Base-by-base conservation (phyloP, 2,797 vertebrate genomes). In the Scleropages formosus region DNA sequence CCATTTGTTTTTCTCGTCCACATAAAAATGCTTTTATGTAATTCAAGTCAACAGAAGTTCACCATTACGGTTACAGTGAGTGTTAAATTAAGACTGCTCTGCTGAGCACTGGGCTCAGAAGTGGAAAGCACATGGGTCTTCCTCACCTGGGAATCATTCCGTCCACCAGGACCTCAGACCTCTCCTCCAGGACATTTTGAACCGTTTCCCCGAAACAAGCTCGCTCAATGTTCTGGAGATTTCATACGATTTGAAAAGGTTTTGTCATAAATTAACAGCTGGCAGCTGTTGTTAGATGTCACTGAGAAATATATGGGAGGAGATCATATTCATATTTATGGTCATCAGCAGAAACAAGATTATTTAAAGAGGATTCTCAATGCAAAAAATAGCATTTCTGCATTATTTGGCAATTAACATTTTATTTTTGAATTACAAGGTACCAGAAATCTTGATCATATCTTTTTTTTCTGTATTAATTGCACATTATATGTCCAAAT, bases 41-140 rank as follows among this genome's bases (percentile, higher is more conserved):
- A 72, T 22, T 59, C 51, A 24, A 59, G 73, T 75, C 53, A 60
- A 31, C 24, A 18, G 53, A 26, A 77, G 47, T 71, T 47, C 13
- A 26, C 24, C 7, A 62, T 24, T 16, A 60, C 24, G 24, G n/a
- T n/a, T n/a, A n/a, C n/a, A n/a, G 18, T 26, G 47, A 27, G 18
- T 49, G 60, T 56, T 66, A 53, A 49, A 75, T 74, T 72, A 56
- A 26, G 18, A 68, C 9, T 62, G 74, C 69, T 67, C 20, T 39
- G 46, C 20, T 67, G 70, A 72, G 16, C 59, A n/a, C n/a, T 56
- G 72, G n/a, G n/a, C n/a, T n/a, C n/a, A n/a, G 60, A 67, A 75
- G 61, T 49, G 53, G 49, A 75, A 51, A 66, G 63, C 18, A 62
- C 70, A 63, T 44, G 78, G 70, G 46, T 20, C 70, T 46, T n/a